Conservation (phyloP, 2,113 vertebrate species). For the Phrynocephalus versicolor region DNA sequence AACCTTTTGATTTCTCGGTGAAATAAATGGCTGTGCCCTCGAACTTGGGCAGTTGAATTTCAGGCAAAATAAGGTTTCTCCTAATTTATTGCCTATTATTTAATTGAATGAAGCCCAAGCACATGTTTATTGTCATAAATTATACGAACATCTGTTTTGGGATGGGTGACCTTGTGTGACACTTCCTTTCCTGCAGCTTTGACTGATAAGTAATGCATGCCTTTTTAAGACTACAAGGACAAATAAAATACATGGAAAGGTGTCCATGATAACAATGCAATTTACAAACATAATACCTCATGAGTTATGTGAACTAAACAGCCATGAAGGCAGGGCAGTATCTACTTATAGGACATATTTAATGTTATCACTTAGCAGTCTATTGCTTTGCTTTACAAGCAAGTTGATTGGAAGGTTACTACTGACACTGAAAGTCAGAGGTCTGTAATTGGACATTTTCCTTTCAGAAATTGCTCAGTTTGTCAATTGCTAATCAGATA, state of each 20-base stretch:
- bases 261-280: slow-evolving; percentile 43
- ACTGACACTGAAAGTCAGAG: slow-evolving; percentile 31
- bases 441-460: slow-evolving; percentile 3
- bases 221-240: slow-evolving; percentile 52
- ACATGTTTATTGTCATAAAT: slow-evolving; percentile 43
- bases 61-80: slow-evolving; percentile 23
- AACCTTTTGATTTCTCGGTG: background rate
- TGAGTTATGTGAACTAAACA: slow-evolving; percentile 19
- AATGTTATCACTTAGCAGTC: slow-evolving; percentile 27
- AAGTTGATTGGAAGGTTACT: slow-evolving; percentile 39
- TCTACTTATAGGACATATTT: slow-evolving; percentile 42
- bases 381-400: slow-evolving; percentile 22
- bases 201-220: slow-evolving; percentile 6
- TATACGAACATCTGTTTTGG: slow-evolving; percentile 50
- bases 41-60: slow-evolving; percentile 36
- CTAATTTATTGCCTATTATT: slow-evolving; percentile 54
- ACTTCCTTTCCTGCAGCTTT: slow-evolving; percentile 47
- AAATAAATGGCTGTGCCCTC: slow-evolving; percentile 32
- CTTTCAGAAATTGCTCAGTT: slow-evolving; percentile 27
- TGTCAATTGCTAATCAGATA: background rate
- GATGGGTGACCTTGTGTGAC: slow-evolving; percentile 40
- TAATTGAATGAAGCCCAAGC: slow-evolving; percentile 37
- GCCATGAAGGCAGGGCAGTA: background rate
- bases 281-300: slow-evolving; percentile 54
- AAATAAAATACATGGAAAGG: slow-evolving; percentile 35